These are phyloP conservation scores for Drosophila quadrilineata DNA, from an alignment of 1,140 invertebrate species.

Conservation along the genomic window DNA sequence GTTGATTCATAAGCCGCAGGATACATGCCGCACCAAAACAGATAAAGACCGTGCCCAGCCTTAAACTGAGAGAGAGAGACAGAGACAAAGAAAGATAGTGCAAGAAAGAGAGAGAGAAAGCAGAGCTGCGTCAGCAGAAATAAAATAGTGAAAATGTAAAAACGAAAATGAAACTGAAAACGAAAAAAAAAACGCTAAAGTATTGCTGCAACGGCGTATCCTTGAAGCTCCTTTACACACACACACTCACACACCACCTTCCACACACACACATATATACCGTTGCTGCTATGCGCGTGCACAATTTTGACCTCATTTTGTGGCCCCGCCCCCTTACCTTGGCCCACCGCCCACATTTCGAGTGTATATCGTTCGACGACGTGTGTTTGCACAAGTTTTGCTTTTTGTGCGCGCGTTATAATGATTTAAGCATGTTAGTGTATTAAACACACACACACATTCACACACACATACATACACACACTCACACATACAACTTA, in stretches of 20 bases:
- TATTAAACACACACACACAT: slow-evolving; percentile 12
- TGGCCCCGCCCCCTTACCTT: slow-evolving; percentile 5
- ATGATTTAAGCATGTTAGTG: slow-evolving; percentile 61
- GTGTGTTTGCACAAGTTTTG: slow-evolving; percentile 41
- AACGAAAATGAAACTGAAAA: too few relatives aligned
- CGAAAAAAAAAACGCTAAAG: slow-evolving; percentile 65
- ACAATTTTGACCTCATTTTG: slow-evolving; percentile 76
- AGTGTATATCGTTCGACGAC: slow-evolving; percentile 23
- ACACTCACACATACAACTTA: slow-evolving; percentile 52
- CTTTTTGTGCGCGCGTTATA: slow-evolving; percentile 32
- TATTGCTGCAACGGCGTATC: slow-evolving; percentile 42
- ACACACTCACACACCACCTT: slow-evolving; percentile 10
- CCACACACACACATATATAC: slow-evolving; percentile 37
- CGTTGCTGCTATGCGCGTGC: too few relatives aligned
- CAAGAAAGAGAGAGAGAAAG: not conserved
- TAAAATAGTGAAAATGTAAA: slow-evolving; percentile 77
- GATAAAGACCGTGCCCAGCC: slow-evolving; percentile 20
- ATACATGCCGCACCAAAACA: slow-evolving; percentile 43
- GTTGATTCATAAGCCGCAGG: slow-evolving; percentile 78
- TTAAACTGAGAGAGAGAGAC: not conserved
- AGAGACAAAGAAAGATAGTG: not conserved
- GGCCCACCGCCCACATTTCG: not conserved
- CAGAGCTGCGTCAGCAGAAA: slow-evolving; percentile 61
- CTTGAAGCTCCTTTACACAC: slow-evolving; percentile 43
- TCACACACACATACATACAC: not conserved